A percentile compares a stretch with the other conserved stretches of the same genome.
Conservation (phyloP, 2,797 vertebrate genomes). For the Gymnocypris eckloni region DNA sequence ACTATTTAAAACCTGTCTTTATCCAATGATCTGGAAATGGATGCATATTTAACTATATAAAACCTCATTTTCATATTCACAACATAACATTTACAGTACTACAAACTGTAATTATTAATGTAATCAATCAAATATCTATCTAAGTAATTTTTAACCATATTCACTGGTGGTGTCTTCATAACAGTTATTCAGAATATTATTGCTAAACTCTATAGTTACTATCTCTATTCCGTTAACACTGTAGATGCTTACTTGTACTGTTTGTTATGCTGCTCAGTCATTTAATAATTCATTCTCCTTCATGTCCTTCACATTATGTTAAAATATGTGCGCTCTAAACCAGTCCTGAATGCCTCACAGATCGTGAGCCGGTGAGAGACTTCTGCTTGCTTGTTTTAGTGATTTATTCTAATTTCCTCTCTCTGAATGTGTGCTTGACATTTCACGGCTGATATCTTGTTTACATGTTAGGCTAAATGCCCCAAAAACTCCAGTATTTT, state of each 20-base stretch:
- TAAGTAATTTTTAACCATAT: neutral
- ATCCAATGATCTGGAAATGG: too few relatives aligned
- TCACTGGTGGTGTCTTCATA: neutral
- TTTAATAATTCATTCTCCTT: neutral
- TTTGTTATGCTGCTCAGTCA: neutral
- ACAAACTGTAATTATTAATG: neutral
- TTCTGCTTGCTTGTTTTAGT: neutral
- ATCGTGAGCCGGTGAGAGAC: neutral
- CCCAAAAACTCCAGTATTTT: neutral
- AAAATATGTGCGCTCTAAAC: neutral
- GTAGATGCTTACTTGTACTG: too few relatives aligned
- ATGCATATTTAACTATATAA: too few relatives aligned
- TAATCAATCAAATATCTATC: neutral
- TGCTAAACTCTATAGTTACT: neutral
- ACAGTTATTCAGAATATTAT: neutral
- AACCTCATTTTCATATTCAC: neutral
- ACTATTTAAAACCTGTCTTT: too few relatives aligned
- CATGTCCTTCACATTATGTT: neutral
- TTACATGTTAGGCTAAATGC: neutral
- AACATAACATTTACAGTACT: neutral
- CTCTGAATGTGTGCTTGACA: conserved; percentile 6
- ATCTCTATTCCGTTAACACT: neutral
- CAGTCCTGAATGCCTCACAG: neutral
- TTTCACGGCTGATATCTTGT: neutral
- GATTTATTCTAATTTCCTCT: neutral